These are phyloP conservation scores for Xanthia togata DNA, from an alignment of 2,888 invertebrate genomes.

Conservation along the genomic window DNA sequence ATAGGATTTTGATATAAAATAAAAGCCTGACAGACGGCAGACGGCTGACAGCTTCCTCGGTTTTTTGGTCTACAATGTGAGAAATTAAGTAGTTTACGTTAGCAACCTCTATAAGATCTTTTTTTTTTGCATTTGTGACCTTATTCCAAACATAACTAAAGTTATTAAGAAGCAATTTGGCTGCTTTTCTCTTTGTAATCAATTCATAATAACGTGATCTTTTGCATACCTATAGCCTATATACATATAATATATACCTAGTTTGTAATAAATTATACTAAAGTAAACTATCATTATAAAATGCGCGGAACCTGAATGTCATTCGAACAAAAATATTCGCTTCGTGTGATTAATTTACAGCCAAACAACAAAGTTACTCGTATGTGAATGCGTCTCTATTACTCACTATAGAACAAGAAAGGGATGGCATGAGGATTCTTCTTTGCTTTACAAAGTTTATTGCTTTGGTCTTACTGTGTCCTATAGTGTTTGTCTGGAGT, in stretches of 20 bases:
- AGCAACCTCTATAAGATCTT: neutral
- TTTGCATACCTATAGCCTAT: too few species aligned
- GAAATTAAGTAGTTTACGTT: neutral
- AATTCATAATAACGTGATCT: neutral
- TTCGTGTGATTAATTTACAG: constrained; percentile 29
- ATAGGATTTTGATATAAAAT: neutral
- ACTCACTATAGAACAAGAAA: constrained; percentile 22
- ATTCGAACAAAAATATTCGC: neutral
- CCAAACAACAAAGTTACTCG: constrained; percentile 22
- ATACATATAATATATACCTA: neutral
- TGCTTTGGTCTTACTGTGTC: constrained; percentile 19
- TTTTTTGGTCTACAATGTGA: neutral
- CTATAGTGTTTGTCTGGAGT: constrained; percentile 45
- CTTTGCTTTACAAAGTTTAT: constrained; percentile 37
- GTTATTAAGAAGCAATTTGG: neutral
- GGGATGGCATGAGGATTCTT: constrained; percentile 58
- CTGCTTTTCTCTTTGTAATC: neutral
- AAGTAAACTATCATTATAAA: neutral
- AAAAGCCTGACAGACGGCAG: neutral
- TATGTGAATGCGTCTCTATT: constrained; percentile 47
- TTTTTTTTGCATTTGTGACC: neutral
- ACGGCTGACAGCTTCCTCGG: neutral
- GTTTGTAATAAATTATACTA: neutral
- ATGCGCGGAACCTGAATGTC: constrained; percentile 42
- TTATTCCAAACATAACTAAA: neutral